These are phyloP conservation scores for Cancer borealis DNA, from an alignment of 2,888 invertebrate species.

Conservation along the genomic window DNA sequence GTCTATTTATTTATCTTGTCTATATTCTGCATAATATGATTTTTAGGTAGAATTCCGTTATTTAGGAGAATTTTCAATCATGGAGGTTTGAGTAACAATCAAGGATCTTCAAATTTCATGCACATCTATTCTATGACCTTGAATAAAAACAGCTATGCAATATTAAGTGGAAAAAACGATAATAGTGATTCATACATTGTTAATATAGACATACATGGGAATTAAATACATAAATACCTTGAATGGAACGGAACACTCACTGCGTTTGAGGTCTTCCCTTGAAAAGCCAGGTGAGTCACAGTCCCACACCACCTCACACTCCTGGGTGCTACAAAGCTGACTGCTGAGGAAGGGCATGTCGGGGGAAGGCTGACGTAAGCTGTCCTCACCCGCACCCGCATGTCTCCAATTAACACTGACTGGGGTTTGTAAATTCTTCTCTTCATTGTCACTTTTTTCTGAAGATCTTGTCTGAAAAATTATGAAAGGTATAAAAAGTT, in stretches of 20 bases:
- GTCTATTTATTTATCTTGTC: too few species aligned
- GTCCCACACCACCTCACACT: conserved; percentile 75
- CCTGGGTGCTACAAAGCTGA: conserved; percentile 70
- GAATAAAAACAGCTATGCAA: not conserved
- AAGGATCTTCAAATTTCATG: too few species aligned
- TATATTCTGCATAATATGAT: too few species aligned
- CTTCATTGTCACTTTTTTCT: not conserved
- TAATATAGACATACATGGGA: too few species aligned
- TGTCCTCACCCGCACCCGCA: not conserved
- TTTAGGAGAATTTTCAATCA: too few species aligned
- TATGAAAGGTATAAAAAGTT: not conserved
- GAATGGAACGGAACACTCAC: conserved; percentile 49
- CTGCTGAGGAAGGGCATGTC: conserved; percentile 69
- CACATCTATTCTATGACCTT: not conserved
- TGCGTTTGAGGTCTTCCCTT: conserved; percentile 72
- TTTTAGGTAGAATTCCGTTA: too few species aligned
- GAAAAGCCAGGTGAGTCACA: conserved; percentile 75
- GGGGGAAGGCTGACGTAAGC: conserved; percentile 59
- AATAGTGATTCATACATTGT: not conserved
- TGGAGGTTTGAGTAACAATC: too few species aligned
- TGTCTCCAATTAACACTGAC: not conserved
- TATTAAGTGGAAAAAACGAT: not conserved
- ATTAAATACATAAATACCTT: too few species aligned
- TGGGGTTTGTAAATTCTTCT: conserved; percentile 49
- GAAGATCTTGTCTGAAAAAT: not conserved